Base-by-base conservation (phyloP, 2,888 invertebrate species). In the Auanema sp. region DNA sequence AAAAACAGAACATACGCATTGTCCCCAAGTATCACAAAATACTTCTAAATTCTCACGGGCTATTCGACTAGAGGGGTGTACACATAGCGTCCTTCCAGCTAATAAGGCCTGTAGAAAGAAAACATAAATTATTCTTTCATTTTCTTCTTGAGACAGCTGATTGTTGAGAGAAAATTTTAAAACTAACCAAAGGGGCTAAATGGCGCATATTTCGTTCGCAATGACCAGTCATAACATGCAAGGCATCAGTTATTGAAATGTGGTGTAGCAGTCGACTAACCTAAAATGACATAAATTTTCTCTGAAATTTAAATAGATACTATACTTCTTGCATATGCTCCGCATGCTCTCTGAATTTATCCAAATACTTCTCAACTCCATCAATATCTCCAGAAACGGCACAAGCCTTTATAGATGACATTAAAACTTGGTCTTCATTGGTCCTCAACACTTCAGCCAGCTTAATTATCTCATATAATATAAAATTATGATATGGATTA, bases 291-390 rank as follows among this genome's bases (percentile, higher is more conserved):
- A 49, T 14, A 8, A 11, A 25, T n/a, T 14, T 18, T 2, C 2
- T 54, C 14, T 57, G 4, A 56, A 42, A 47, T 41, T 18, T 12
- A 14, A 40, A 53, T 11, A 23, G 51, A 11, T 40, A 23, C 40
- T 47, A 44, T 79, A 94, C 95, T 89, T 98, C 97, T 85, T 96
- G 91, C 84, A 97, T 91, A 86, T 97, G 97, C 87, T 97, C 97
- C 84, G 95, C 91, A 86, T 94, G 93, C 86, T 97, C 96, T 85
- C 92, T 91, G 85, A 97, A 96, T 86, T 91, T 91, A 87, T 93
- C 92, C 81, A 93, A 91, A 85, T 91, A 91, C 85, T 92, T 93
- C 85, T 94, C 92, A 81, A 97, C 90, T 85, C 92, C 89, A 85
- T 93, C 92, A 81, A 91, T 89, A 87, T 92, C 91, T 66, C 90